Percentiles rank a stretch among this genome's conserved stretches.
These are phyloP conservation scores for Diglossa cyanea DNA, from an alignment of 2,797 vertebrate species.

Conservation along the genomic window DNA sequence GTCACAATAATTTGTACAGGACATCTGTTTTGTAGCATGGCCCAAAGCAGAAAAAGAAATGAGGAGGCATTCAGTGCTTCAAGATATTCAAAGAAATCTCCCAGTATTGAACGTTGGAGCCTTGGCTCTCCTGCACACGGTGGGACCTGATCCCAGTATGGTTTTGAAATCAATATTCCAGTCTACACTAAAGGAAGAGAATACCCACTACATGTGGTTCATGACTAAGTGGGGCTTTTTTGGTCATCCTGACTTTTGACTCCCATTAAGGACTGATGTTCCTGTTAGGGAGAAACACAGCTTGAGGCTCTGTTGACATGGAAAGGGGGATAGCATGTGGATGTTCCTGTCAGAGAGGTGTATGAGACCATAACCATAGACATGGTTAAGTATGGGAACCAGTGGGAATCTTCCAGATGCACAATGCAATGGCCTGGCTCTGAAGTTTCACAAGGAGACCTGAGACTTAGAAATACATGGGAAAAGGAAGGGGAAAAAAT, in stretches of 20 bases:
- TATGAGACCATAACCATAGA: not conserved
- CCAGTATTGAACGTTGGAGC: not conserved
- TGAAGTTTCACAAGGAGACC: not conserved
- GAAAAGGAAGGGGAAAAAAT: not conserved
- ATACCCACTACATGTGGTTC: not conserved
- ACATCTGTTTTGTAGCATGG: not conserved
- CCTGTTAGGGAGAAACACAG: not conserved
- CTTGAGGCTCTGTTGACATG: not conserved
- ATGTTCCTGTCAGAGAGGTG: not conserved
- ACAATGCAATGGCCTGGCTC: not conserved
- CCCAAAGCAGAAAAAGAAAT: not conserved
- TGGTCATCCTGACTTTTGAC: not conserved
- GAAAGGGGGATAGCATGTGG: accelerated
- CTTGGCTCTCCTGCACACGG: not conserved
- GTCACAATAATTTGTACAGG: not conserved
- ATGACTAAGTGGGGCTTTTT: not conserved
- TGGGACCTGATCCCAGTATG: not conserved
- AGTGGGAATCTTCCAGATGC: not conserved
- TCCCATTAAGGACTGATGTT: not conserved
- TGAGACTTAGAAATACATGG: not conserved
- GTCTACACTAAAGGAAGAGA: not conserved
- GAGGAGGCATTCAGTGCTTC: not conserved
- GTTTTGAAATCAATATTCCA: not conserved
- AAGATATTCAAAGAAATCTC: not conserved
- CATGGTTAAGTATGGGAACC: not conserved